phyloP scores from a whole-genome alignment of 2,797 vertebrate genomes.

The Lindbergichthys nudifrons region DNA sequence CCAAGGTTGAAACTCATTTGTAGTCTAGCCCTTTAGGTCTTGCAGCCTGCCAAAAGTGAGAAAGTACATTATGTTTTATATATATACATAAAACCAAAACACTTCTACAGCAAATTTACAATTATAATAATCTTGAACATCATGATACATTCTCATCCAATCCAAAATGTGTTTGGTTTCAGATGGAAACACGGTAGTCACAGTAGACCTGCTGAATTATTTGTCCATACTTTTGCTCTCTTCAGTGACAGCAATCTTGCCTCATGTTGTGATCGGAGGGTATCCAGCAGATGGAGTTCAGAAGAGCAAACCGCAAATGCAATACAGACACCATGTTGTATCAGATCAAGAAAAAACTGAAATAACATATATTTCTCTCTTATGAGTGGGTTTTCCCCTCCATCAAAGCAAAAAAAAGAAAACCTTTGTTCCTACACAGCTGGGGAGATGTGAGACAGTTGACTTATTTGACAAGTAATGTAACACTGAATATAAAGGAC shows the following conservation, averaged over 20 bases:
- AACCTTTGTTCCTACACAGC: conserved; percentile 20
- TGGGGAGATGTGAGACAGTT: conserved; percentile 4
- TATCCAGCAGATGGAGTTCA: conserved; percentile 7
- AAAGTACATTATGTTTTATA: background rate
- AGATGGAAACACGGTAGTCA: background rate
- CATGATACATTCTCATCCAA: background rate
- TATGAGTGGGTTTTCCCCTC: conserved; percentile 11
- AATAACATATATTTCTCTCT: conserved; percentile 18
- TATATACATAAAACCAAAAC: background rate
- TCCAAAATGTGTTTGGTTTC: background rate
- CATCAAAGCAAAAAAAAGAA: background rate
- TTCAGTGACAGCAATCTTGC: conserved; percentile 6
- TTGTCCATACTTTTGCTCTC: background rate
- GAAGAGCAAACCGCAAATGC: conserved; percentile 9
- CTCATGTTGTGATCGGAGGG: conserved; percentile 1
- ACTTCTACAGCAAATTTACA: background rate
- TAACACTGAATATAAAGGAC: background rate
- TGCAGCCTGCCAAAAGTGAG: background rate
- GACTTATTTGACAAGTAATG: background rate
- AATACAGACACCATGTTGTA: background rate
- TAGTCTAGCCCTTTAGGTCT: background rate
- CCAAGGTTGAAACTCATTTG: background rate
- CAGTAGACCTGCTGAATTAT: background rate
- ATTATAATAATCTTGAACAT: background rate
- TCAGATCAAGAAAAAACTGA: conserved; percentile 31